Conservation (phyloP, 1,140 invertebrate genomes). For the Nautilus pompilius region DNA sequence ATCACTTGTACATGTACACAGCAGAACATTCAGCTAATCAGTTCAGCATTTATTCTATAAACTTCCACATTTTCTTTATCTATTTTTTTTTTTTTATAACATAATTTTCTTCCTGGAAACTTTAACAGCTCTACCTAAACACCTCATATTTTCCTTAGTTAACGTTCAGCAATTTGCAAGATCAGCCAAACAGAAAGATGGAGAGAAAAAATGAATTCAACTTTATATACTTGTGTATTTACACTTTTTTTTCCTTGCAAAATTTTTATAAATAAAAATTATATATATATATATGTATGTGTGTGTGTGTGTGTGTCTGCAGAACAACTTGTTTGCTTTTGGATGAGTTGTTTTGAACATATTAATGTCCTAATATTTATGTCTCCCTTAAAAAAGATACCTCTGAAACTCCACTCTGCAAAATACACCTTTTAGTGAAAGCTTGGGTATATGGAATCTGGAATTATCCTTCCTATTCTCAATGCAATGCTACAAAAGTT, state of each 20-base stretch:
- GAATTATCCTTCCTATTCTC: too few species aligned
- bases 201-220: slow-evolving; percentile 8
- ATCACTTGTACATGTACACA: background rate
- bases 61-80: background rate
- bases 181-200: slow-evolving; percentile 57
- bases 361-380: too few species aligned
- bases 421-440: too few species aligned
- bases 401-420: too few species aligned
- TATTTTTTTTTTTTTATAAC: slow-evolving; percentile 2
- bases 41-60: background rate
- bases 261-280: background rate
- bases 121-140: too few species aligned
- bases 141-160: background rate
- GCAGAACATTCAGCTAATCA: background rate
- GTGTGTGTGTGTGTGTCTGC: too few species aligned
- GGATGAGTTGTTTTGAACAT: too few species aligned
- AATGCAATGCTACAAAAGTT: too few species aligned
- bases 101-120: too few species aligned
- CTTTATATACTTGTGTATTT: background rate
- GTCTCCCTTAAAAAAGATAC: too few species aligned
- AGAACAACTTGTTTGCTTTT: too few species aligned
- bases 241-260: background rate
- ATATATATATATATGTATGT: background rate
- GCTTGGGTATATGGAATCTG: too few species aligned
- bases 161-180: slow-evolving; percentile 70